Evolutionary conservation across 2,797 vertebrate genomes (phyloP).

Genomic region (Spondyliosoma cantharus): DNA sequence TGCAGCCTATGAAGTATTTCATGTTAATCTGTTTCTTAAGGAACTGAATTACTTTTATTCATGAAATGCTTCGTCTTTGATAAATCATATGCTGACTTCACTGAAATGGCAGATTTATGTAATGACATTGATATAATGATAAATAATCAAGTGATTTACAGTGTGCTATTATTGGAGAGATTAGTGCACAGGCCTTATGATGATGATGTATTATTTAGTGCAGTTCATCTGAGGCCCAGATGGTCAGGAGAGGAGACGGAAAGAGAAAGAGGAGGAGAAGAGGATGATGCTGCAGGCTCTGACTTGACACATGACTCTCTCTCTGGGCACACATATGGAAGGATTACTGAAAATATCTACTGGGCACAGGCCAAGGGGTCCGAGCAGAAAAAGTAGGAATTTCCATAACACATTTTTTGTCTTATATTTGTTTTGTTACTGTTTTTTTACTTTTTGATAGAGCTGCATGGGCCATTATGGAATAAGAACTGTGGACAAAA

Average conservation of each 20-base stretch:
- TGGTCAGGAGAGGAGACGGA: constrained; percentile 14
- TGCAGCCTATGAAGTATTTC: too few relatives aligned
- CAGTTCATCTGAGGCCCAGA: constrained; percentile 40
- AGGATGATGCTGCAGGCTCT: constrained; percentile 26
- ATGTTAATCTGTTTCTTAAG: neutral
- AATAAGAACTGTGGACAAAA: neutral
- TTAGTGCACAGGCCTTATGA: neutral
- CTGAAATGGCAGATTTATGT: too few relatives aligned
- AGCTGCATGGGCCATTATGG: neutral
- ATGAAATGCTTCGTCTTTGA: too few relatives aligned
- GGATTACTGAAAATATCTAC: neutral
- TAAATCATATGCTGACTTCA: too few relatives aligned
- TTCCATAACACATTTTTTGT: neutral
- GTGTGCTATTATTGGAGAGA: neutral
- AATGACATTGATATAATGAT: too few relatives aligned
- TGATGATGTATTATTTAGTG: constrained; percentile 44
- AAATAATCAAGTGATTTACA: neutral
- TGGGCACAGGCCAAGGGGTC: neutral
- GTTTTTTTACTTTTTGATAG: neutral
- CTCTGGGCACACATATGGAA: neutral
- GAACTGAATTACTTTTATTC: neutral
- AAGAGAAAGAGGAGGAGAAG: neutral
- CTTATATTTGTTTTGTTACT: neutral
- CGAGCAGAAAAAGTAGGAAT: neutral
- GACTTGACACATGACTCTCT: neutral